A percentile compares a stretch with the other conserved stretches of the same genome.
Evolutionary conservation across 2,888 invertebrate species (phyloP).

Genomic region (Latheticus oryzae): DNA sequence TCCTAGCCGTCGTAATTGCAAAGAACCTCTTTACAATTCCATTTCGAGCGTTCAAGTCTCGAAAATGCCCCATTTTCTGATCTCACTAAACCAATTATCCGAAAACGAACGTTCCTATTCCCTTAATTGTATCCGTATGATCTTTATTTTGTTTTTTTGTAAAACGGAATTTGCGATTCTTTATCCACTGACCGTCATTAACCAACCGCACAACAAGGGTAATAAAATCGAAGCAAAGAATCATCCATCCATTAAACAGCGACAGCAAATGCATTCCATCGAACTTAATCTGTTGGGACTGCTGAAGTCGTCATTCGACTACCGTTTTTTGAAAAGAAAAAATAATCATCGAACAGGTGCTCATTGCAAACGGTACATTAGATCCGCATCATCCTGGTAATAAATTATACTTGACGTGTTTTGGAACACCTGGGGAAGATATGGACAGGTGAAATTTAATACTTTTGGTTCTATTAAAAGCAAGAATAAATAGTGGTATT

Average conservation of each 20-base stretch:
- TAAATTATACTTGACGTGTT: constrained; percentile 31
- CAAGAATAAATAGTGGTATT: constrained; percentile 44
- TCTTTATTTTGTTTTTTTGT: constrained; percentile 50
- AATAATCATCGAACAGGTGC: constrained; percentile 28
- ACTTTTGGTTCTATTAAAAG: constrained; percentile 33
- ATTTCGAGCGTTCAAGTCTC: too few relatives aligned
- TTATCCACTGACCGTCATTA: constrained; percentile 4
- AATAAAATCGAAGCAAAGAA: constrained; percentile 22
- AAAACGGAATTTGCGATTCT: constrained; percentile 32
- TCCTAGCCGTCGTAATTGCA: too few relatives aligned
- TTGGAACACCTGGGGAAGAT: constrained; percentile 38
- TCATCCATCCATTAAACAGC: constrained; percentile 14
- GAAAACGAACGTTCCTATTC: constrained; percentile 57
- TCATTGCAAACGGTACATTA: constrained; percentile 31
- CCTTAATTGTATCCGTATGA: constrained; percentile 58
- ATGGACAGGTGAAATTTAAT: constrained; percentile 41
- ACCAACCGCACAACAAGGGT: constrained; percentile 14
- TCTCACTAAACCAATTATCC: constrained; percentile 58
- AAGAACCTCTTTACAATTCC: too few relatives aligned
- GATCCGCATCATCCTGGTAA: constrained; percentile 19
- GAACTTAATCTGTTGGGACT: constrained; percentile 26
- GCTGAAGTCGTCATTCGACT: constrained; percentile 34
- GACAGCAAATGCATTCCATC: constrained; percentile 12
- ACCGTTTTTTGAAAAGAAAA: constrained; percentile 20
- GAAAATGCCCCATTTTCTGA: too few relatives aligned